These are phyloP conservation scores for Vultur gryphus DNA, from an alignment of 2,797 vertebrate genomes.

Conservation along the genomic window DNA sequence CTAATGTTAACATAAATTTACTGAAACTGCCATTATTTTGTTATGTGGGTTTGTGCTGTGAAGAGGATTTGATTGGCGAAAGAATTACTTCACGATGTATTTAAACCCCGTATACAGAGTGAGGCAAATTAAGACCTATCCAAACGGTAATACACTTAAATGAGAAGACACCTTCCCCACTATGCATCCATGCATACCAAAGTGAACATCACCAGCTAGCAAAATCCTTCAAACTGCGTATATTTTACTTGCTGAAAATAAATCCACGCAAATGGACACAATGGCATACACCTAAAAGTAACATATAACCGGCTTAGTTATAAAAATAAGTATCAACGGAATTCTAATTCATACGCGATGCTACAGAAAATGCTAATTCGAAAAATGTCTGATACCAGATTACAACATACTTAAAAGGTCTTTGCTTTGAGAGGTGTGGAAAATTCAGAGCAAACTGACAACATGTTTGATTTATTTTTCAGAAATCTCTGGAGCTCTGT, in stretches of 20 bases:
- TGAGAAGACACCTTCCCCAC: background rate
- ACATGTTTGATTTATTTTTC: slow-evolving; percentile 41
- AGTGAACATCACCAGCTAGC: background rate
- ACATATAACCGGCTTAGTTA: background rate
- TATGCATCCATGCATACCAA: background rate
- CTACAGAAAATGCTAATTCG: slow-evolving; percentile 38
- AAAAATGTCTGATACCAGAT: slow-evolving; percentile 38
- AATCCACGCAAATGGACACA: slow-evolving; percentile 11
- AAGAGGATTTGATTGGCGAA: background rate
- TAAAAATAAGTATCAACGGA: slow-evolving; percentile 2
- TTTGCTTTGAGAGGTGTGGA: slow-evolving; percentile 9
- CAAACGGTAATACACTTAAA: background rate
- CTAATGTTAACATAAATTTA: background rate
- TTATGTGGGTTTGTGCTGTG: background rate
- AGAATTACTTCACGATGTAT: background rate
- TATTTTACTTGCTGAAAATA: slow-evolving; percentile 26
- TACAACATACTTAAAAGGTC: slow-evolving; percentile 15
- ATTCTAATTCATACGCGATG: slow-evolving; percentile 16
- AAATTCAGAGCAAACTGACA: slow-evolving; percentile 42
- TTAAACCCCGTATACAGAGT: background rate
- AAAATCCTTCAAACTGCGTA: background rate
- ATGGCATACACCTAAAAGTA: background rate
- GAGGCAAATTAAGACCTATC: background rate
- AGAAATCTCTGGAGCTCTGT: slow-evolving; percentile 33
- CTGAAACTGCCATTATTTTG: background rate